Evolutionary conservation across 1,140 invertebrate species (phyloP).

Genomic region (Limonius californicus): DNA sequence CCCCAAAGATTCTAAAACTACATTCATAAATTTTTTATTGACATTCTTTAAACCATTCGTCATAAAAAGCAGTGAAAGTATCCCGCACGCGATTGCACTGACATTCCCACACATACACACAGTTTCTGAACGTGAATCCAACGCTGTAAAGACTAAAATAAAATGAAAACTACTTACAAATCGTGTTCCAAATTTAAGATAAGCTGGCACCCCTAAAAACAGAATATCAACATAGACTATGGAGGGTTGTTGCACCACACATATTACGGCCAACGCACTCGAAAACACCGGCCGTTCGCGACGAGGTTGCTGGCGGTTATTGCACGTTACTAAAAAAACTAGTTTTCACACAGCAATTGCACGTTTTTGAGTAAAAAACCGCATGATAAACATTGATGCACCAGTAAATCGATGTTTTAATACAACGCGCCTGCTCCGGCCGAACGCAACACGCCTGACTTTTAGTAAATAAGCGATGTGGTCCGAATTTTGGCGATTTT

Average conservation of each 20-base stretch:
- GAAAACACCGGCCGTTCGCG: not conserved
- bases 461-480: not conserved
- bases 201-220: conserved; percentile 4
- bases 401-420: conserved; percentile 4
- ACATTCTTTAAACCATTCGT: not conserved
- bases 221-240: not conserved
- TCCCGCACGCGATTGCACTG: not conserved
- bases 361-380: conserved; percentile 1
- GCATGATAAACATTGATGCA: conserved; percentile 8
- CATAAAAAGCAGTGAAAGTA: not conserved
- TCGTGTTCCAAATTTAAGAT: not conserved
- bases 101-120: not conserved
- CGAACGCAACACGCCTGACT: not conserved
- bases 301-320: not conserved
- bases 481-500: no score
- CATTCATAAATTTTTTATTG: no score
- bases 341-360: not conserved
- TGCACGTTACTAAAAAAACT: not conserved
- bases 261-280: not conserved
- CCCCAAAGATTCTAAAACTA: no score
- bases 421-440: conserved; percentile 2
- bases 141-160: not conserved
- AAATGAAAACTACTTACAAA: not conserved
- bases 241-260: not conserved
- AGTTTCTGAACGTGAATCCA: not conserved